Evolutionary conservation across 1,140 invertebrate genomes (phyloP).

Genomic region (Drepana arcuata): DNA sequence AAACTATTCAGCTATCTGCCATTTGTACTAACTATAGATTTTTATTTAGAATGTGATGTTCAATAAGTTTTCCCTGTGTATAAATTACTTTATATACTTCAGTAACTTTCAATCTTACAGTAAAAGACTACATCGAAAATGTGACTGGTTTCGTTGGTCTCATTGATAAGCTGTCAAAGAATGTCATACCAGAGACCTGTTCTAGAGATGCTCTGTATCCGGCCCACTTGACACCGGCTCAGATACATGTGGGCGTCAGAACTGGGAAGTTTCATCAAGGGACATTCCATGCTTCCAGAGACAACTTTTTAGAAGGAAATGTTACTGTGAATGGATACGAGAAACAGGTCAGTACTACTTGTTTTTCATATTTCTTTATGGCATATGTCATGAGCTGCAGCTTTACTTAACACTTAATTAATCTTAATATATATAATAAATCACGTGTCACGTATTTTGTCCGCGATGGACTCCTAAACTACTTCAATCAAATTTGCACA

Average conservation of each 20-base stretch:
- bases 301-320: conserved; percentile 96
- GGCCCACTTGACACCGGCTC: conserved; percentile 84
- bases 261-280: conserved; percentile 87
- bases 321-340: conserved; percentile 86
- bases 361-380: background rate
- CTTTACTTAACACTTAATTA: background rate
- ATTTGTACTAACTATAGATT: no score
- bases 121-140: conserved; percentile 81
- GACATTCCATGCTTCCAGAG: conserved; percentile 85
- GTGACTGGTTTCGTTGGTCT: conserved; percentile 77
- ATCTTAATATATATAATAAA: conserved; percentile 2
- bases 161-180: conserved; percentile 85
- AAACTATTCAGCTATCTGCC: no score
- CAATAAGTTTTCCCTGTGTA: no score
- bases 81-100: no score
- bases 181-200: conserved; percentile 75
- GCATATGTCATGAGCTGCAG: conserved; percentile 3
- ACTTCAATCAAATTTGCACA: no score
- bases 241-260: conserved; percentile 87
- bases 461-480: no score
- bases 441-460: no score
- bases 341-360: conserved; percentile 77
- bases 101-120: conserved; percentile 64
- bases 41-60: no score
- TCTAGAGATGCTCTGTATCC: conserved; percentile 83